Percentiles rank a stretch among this genome's conserved stretches.
Evolutionary conservation across 2,888 invertebrate genomes (phyloP).

Genomic region (Catocala sponsa): DNA sequence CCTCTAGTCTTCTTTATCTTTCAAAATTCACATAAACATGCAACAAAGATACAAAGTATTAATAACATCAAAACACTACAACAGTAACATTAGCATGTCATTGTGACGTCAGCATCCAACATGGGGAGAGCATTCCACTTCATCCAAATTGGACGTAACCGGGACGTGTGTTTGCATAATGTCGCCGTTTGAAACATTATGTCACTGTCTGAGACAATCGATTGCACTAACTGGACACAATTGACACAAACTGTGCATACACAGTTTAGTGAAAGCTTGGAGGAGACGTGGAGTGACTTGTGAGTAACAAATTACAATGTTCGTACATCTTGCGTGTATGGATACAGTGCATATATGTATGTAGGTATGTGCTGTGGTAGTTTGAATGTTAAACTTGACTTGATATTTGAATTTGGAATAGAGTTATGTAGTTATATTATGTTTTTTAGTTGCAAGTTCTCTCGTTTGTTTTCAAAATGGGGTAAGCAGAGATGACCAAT

Average conservation of each 20-base stretch:
- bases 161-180: conserved; percentile 38
- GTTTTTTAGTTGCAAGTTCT: no score
- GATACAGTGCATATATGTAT: no score
- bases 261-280: conserved; percentile 19
- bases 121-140: conserved; percentile 3
- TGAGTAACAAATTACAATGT: conserved; percentile 3
- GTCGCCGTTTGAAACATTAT: conserved; percentile 27
- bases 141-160: conserved; percentile 13
- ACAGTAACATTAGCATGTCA: neutral
- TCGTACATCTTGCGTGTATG: no score
- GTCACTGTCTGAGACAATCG: conserved; percentile 42
- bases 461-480: no score
- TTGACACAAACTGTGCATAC: conserved; percentile 18
- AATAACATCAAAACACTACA: neutral
- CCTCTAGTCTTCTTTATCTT: no score
- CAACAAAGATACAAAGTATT: no score
- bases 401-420: no score
- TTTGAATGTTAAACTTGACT: no score
- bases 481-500: no score
- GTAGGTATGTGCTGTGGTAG: no score
- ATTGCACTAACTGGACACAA: conserved; percentile 27
- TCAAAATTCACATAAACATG: no score
- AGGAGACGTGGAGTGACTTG: conserved; percentile 3
- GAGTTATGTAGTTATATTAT: no score
- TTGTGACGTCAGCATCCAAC: neutral